Base-by-base conservation (phyloP, 1,140 invertebrate species). In the Xylocopa sonorina region DNA sequence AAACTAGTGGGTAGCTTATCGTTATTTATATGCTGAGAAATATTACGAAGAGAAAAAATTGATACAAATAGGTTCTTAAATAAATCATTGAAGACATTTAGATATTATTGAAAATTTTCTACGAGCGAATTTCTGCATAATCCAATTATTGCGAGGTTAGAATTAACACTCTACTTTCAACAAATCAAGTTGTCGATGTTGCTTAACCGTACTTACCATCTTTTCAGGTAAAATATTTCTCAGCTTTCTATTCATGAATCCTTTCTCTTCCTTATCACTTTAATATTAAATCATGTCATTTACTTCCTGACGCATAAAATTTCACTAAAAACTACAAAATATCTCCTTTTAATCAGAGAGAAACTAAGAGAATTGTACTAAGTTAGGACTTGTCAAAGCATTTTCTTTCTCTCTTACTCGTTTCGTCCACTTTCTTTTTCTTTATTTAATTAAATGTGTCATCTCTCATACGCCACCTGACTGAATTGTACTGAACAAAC, bases 381-480 rank as follows among this genome's bases (percentile, higher is more conserved):
- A 67, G 27, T 16, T 34, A 66, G 38, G 21, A 77, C 75, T 77
- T 77, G 75, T 77, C 75, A 77, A 69, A 69, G 66, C 41, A 43
- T 43, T 38, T 60, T 60, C 53, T 21, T 50, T 69, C 43, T 71
- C 53, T 60, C 66, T 71, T 21, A 29, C 55, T 58, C 66, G 6
- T 7, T 48, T 16, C 16, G 21, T 14, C 16, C 21, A 1, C 32
- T 43, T 69, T 77, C 75, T 69, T 77, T 29, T 32, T 62, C 75
- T 24, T 55, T 67, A 67, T 69, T 69, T 69, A 69, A 77, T 77
- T 69, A 71, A 77, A 58, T 32, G n/a, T 60, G 66, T 38, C 66
- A 60, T 29, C n/a, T n/a, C n/a, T n/a, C 12, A 12, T 14, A 51
- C 75, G 66, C 75, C 75, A 77, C 53, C 75, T 77, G 58, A 38